phyloP scores from a whole-genome alignment of 1,140 invertebrate species.

The Metaphire vulgaris region DNA sequence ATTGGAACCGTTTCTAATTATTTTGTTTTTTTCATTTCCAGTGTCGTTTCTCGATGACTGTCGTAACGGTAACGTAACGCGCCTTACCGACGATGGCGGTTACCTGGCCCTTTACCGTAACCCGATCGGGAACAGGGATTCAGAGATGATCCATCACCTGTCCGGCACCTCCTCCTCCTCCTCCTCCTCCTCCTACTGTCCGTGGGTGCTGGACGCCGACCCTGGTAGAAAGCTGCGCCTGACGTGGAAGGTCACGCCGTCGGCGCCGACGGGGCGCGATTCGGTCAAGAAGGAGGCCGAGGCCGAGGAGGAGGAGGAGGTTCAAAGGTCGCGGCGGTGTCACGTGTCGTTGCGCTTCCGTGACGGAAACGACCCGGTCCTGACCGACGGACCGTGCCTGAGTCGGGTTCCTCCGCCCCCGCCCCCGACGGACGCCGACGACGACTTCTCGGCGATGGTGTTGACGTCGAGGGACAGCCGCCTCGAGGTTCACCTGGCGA shows the following conservation, averaged over 20 bases:
- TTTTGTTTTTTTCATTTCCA: neutral
- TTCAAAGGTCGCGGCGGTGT: neutral
- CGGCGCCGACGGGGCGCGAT: neutral
- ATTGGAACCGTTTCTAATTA: neutral
- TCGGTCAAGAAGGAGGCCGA: neutral
- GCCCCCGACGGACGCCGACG: neutral
- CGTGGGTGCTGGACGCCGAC: neutral
- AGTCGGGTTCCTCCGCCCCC: too few relatives aligned
- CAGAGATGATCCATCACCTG: too few relatives aligned
- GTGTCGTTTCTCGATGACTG: constrained; percentile 4
- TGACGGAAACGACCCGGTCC: neutral
- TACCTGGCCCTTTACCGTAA: constrained; percentile 11
- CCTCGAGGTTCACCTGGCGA: neutral
- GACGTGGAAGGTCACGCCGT: neutral
- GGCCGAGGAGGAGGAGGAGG: too few relatives aligned
- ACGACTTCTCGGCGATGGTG: neutral
- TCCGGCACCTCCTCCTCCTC: too few relatives aligned
- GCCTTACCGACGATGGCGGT: neutral
- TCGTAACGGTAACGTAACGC: neutral
- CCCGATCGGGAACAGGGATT: neutral
- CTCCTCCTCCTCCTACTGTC: too few relatives aligned
- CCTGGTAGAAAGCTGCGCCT: neutral
- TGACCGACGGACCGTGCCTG: neutral
- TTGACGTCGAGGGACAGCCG: neutral
- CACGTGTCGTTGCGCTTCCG: neutral